Percentiles rank a stretch among this genome's conserved stretches.
phyloP scores from a whole-genome alignment of 2,797 vertebrate genomes.

The Macropus fuliginosus region DNA sequence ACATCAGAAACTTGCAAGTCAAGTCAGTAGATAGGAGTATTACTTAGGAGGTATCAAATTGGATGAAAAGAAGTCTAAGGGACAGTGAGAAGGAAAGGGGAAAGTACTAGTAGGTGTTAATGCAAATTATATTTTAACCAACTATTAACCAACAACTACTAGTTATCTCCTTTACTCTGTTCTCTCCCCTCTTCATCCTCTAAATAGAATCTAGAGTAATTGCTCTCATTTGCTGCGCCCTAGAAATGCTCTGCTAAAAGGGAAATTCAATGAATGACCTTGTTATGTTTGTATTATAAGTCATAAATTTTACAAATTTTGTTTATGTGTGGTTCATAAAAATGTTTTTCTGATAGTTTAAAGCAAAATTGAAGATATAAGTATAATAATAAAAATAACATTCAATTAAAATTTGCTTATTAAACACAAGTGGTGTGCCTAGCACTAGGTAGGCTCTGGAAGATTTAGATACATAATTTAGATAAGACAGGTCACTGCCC shows the following conservation, averaged over 20 bases:
- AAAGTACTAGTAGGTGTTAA: not conserved
- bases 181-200: not conserved
- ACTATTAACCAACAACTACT: not conserved
- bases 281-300: not conserved
- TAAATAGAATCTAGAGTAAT: conserved; percentile 1
- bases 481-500: not conserved
- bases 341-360: conserved; percentile 35
- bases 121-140: not conserved
- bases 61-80: not conserved
- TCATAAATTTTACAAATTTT: conserved; percentile 33
- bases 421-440: not conserved
- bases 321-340: conserved; percentile 5
- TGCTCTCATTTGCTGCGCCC: not conserved
- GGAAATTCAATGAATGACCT: not conserved
- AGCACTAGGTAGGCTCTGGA: not conserved
- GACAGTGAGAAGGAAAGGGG: not conserved
- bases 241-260: not conserved
- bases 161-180: not conserved
- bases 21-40: not conserved
- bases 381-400: conserved; percentile 7
- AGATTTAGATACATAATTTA: not conserved
- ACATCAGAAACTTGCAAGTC: not conserved
- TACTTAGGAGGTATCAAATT: not conserved
- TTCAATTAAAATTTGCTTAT: conserved; percentile 32
- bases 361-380: conserved; percentile 48